Evolutionary conservation across 1,140 invertebrate genomes (phyloP), one percentile per base, ranked within the genome.

Genomic region (Drosophila albomicans): DNA sequence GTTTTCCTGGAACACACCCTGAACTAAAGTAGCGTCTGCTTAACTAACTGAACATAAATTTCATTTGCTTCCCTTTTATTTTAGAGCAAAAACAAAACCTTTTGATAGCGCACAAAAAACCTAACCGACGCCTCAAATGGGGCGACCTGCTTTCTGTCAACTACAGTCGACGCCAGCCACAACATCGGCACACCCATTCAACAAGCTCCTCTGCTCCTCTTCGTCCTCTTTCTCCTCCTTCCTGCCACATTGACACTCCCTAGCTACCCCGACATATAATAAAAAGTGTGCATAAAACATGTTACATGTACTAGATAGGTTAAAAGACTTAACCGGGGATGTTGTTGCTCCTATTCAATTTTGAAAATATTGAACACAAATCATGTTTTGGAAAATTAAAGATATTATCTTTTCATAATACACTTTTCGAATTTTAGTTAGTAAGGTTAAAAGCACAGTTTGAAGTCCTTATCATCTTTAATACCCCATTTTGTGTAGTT

Each of bases 181-280:
- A 79, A 82, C 71, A 86, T 76, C 64, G 75, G 49, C 79, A 70
- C 82, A 87, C 82, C 79, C 82, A 54, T 82, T 73, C 79, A 73
- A 46, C 30, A 46, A 51, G 5, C 43, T 6, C 35, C 25, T 15
- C 30, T 25, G n/a, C 30, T 13, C 5, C 20, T 4, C 20, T 25
- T 25, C 20, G 20, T 25, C 20, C 20, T 25, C 20, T 25, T 6
- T 46, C 7, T 11, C 30, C 45, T 10, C 15, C 32, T 6, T 10
- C 16, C 41, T 32, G 1, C 1, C 20, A n/a, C 48, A n/a, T 46
- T 46, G 35, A 35, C 54, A 66, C 63, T 45, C 63, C 63, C 61
- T 65, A 51, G 38, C 63, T 59, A 59, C 45, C 54, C 63, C 32
- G 8, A 48, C 32, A 41, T 7, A 52, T 32, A 69, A 43, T 16